phyloP scores from a whole-genome alignment of 2,113 vertebrate species.

The Siniperca chuatsi region DNA sequence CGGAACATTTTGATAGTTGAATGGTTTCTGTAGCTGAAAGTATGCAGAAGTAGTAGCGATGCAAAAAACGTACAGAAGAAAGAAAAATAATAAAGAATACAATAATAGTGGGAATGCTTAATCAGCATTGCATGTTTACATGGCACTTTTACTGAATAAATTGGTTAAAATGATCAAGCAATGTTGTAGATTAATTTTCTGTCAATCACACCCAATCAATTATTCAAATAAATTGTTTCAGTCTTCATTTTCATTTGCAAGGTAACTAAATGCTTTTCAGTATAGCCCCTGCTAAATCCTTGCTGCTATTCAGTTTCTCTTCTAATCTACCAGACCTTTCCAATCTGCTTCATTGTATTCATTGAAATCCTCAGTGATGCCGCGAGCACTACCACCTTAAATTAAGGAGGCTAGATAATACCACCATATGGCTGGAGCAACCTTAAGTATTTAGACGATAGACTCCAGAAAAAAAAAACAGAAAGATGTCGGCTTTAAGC shows the following conservation, averaged over 20 bases:
- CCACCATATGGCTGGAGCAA: conserved; percentile 68
- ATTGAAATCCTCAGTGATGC: conserved; percentile 57
- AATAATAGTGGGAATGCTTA: too few relatives aligned
- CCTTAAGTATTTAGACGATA: conserved; percentile 45
- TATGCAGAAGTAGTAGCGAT: too few relatives aligned
- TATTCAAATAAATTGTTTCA: not conserved
- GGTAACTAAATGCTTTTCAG: conserved; percentile 13
- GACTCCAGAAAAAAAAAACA: not conserved
- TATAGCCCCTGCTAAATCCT: not conserved
- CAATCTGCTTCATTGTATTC: conserved; percentile 61
- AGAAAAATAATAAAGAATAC: too few relatives aligned
- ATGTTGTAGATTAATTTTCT: not conserved
- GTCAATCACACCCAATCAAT: not conserved
- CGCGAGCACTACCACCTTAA: conserved; percentile 37
- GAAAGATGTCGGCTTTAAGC: conserved; percentile 59
- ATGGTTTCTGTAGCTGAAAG: too few relatives aligned
- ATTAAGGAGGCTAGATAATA: conserved; percentile 57
- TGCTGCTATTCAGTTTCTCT: conserved; percentile 7
- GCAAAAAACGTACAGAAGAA: too few relatives aligned
- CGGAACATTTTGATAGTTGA: too few relatives aligned
- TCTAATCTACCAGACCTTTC: conserved; percentile 39
- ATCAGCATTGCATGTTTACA: too few relatives aligned
- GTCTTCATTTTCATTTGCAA: not conserved
- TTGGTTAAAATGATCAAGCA: too few relatives aligned
- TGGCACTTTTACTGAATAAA: too few relatives aligned